A percentile compares a stretch with the other conserved stretches of the same genome.
Evolutionary conservation across 2,888 invertebrate genomes (phyloP).

Genomic region (Thymelicus lineola): DNA sequence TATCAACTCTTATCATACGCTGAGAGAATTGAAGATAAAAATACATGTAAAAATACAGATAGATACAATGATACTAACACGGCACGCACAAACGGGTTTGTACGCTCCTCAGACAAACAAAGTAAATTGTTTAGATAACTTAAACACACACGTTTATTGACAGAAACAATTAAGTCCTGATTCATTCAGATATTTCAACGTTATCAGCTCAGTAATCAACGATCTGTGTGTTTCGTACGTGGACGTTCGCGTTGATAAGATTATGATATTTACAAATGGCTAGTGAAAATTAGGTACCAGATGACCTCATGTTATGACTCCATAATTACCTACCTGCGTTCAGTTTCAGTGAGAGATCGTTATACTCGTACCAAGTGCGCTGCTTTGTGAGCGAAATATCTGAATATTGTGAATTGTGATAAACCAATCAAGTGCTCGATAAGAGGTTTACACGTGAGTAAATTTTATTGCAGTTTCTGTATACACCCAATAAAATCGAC

Average conservation of each 20-base stretch:
- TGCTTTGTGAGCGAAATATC: not conserved
- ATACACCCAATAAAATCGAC: not conserved
- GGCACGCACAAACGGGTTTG: slow-evolving; percentile 15
- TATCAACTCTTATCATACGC: slow-evolving; percentile 12
- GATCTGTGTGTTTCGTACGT: not conserved
- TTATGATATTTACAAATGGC: slow-evolving; percentile 30
- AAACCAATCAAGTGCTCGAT: slow-evolving; percentile 10
- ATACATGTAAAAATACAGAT: slow-evolving; percentile 4
- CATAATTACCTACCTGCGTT: slow-evolving; percentile 1
- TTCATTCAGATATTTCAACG: slow-evolving; percentile 20
- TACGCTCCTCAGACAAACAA: slow-evolving; percentile 24
- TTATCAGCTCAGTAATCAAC: slow-evolving; percentile 24
- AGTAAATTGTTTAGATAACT: slow-evolving; percentile 29
- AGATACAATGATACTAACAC: slow-evolving; percentile 15
- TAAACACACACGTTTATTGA: slow-evolving; percentile 31
- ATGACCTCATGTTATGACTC: slow-evolving; percentile 24
- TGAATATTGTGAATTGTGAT: slow-evolving; percentile 21
- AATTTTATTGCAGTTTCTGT: slow-evolving; percentile 5
- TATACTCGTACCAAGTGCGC: slow-evolving; percentile 8
- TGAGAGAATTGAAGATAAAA: slow-evolving; percentile 18
- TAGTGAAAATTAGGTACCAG: slow-evolving; percentile 32
- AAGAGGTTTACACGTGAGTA: slow-evolving; percentile 21
- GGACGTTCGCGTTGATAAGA: slow-evolving; percentile 22
- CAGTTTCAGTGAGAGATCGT: slow-evolving; percentile 8
- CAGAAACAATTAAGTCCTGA: slow-evolving; percentile 34